phyloP scores from a whole-genome alignment of 1,140 invertebrate genomes.

The Brachionus paranguensis region DNA sequence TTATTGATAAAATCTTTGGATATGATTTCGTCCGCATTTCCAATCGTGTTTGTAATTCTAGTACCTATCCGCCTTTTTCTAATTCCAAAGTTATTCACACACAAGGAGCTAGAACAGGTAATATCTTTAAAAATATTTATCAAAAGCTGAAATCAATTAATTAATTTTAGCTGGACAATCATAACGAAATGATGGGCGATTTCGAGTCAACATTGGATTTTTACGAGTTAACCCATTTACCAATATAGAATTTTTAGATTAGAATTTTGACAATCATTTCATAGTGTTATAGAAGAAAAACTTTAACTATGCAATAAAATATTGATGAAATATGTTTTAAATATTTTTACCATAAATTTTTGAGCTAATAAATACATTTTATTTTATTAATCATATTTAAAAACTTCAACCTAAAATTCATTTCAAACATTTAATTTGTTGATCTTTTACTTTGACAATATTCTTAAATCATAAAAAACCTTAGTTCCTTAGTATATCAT shows the following conservation, averaged over 20 bases:
- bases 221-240: constrained; percentile 32
- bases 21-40: constrained; percentile 9
- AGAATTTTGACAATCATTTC: neutral
- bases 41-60: constrained; percentile 24
- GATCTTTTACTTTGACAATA: no score
- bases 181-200: neutral
- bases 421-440: no score
- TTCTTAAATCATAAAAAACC: no score
- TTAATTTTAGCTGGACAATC: neutral
- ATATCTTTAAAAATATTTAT: neutral
- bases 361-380: no score
- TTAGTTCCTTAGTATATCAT: no score
- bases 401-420: no score
- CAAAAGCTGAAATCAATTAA: neutral
- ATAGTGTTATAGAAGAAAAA: neutral
- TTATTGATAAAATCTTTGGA: constrained; percentile 25
- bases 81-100: constrained; percentile 9
- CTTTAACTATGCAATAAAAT: constrained; percentile 12
- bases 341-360: neutral
- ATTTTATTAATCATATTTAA: no score
- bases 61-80: constrained; percentile 22
- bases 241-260: constrained; percentile 26
- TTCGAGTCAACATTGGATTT: constrained; percentile 14
- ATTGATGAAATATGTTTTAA: neutral
- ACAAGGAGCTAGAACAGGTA: constrained; percentile 28